A percentile compares a stretch with the other conserved stretches of the same genome.
Conservation (phyloP, 2,797 vertebrate species). For the Caiman crocodilus region DNA sequence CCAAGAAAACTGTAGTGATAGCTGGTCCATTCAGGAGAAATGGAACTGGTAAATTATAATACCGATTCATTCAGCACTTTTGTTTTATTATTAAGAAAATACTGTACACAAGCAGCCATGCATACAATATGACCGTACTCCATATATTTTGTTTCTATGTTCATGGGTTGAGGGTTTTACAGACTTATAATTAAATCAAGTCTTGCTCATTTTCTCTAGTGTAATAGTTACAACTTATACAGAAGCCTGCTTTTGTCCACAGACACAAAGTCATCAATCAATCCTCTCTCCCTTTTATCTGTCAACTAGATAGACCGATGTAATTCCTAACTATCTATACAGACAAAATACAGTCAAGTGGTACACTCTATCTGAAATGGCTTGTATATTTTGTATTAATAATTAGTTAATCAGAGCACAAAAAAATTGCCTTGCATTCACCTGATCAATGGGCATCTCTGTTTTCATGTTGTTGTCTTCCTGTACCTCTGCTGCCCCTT, state of each 20-base stretch:
- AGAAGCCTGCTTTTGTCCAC: neutral
- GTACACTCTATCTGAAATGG: neutral
- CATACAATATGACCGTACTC: neutral
- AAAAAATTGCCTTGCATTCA: neutral
- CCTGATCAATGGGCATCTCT: conserved; percentile 76
- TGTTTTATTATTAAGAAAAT: neutral
- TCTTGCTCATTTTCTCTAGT: neutral
- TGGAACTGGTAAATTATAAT: neutral
- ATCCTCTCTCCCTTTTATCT: neutral
- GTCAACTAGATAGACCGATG: neutral
- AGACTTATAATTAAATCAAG: neutral
- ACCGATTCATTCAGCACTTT: too few species aligned
- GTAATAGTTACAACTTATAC: neutral
- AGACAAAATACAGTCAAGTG: too few species aligned
- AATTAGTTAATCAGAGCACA: neutral
- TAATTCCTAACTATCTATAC: too few species aligned
- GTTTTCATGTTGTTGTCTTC: conserved; percentile 77
- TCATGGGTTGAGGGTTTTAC: neutral
- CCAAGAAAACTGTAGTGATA: neutral
- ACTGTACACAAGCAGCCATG: neutral
- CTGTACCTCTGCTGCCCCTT: conserved; percentile 76
- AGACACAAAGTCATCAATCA: neutral
- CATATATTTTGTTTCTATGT: neutral
- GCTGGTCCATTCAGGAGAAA: neutral
- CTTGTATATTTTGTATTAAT: neutral